Evolutionary conservation across 2,797 vertebrate species (phyloP).

Genomic region (Psittacula derbiana): DNA sequence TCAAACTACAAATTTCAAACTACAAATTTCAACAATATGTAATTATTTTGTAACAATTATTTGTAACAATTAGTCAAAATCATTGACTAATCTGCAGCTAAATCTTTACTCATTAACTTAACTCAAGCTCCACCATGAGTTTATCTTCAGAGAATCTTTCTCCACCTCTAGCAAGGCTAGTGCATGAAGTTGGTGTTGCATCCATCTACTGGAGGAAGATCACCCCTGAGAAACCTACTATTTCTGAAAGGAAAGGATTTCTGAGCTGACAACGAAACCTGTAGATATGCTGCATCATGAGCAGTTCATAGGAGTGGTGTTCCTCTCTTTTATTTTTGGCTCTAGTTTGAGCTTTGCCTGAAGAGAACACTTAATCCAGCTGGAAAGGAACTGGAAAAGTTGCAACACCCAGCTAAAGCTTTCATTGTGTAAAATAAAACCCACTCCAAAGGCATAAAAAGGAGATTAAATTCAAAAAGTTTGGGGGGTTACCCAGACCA

Average conservation of each 20-base stretch:
- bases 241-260: not conserved
- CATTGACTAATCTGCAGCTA: not conserved
- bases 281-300: not conserved
- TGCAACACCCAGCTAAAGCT: not conserved
- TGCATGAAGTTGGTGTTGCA: not conserved
- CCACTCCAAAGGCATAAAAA: not conserved
- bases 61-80: not conserved
- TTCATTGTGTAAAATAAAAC: not conserved
- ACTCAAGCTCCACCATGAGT: not conserved
- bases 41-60: no score
- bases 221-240: not conserved
- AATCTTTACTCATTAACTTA: not conserved
- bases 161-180: not conserved
- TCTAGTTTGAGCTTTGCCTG: not conserved
- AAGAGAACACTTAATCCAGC: constrained; percentile 45
- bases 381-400: not conserved
- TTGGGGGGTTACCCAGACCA: not conserved
- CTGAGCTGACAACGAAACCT: not conserved
- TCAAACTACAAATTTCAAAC: not conserved
- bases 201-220: not conserved
- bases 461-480: not conserved
- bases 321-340: not conserved
- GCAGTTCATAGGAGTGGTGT: not conserved
- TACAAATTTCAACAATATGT: not conserved
- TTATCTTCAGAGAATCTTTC: not conserved